Conservation (phyloP, 2,797 vertebrate species). For the Sylvilagus floridanus region DNA sequence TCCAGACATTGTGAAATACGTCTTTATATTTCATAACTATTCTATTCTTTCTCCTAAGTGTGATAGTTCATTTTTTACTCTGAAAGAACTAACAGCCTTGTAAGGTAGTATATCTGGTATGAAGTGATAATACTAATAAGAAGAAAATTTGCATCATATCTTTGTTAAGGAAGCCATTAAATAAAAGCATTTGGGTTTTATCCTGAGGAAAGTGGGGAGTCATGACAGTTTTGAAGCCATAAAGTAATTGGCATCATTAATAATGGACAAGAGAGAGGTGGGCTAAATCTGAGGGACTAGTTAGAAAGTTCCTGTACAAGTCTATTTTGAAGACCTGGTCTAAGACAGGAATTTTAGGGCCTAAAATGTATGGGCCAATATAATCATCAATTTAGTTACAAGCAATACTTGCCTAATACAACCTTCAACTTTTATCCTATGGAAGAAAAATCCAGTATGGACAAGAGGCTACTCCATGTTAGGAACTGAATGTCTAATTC, state of each 20-base stretch:
- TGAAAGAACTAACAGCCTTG: slow-evolving; percentile 1
- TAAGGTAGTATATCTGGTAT: not conserved
- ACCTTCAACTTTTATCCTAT: not conserved
- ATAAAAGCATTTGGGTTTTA: slow-evolving; percentile 39
- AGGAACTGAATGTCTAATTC: too few species aligned
- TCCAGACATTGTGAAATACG: not conserved
- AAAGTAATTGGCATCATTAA: not conserved
- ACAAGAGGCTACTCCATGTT: not conserved
- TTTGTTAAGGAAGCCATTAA: not conserved
- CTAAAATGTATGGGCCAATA: not conserved
- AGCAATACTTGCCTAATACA: not conserved
- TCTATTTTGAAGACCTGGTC: not conserved
- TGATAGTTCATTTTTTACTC: not conserved
- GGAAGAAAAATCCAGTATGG: not conserved
- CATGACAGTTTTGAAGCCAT: slow-evolving; percentile 6
- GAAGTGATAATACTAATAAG: slow-evolving; percentile 14
- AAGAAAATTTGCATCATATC: slow-evolving; percentile 3
- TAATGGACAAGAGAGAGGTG: not conserved
- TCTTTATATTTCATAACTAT: slow-evolving; percentile 38
- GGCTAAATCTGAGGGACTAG: not conserved
- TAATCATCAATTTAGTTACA: not conserved
- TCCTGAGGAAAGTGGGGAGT: not conserved
- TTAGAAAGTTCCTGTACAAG: not conserved
- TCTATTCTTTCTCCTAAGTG: slow-evolving; percentile 28
- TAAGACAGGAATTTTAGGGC: not conserved